These are phyloP conservation scores for Hypotaenidia philippensis DNA, from an alignment of 2,797 vertebrate species.

Conservation along the genomic window DNA sequence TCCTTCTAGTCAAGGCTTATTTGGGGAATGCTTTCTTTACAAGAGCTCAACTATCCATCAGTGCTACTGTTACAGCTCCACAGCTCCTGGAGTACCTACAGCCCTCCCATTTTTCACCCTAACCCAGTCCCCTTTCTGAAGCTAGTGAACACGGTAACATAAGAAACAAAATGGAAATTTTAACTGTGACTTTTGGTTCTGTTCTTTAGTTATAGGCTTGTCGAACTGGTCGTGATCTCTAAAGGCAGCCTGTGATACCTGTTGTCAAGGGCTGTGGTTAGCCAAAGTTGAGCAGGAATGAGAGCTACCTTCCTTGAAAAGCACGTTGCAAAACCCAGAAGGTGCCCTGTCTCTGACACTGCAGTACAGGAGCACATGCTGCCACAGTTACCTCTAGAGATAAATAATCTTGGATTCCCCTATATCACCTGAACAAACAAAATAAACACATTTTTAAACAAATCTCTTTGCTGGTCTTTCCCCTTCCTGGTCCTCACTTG, in stretches of 20 bases:
- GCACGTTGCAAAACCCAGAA: not conserved
- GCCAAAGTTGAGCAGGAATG: not conserved
- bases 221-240: not conserved
- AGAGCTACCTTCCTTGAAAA: not conserved
- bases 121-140: not conserved
- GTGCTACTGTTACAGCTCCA: not conserved
- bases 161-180: not conserved
- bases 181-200: not conserved
- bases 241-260: not conserved
- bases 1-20: not conserved
- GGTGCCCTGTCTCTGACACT: not conserved
- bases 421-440: not conserved
- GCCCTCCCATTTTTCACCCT: not conserved
- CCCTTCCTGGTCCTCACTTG: not conserved
- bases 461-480: not conserved
- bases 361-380: not conserved
- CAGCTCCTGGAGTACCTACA: not conserved
- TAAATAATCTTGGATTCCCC: not conserved
- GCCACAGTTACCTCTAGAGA: not conserved
- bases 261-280: not conserved
- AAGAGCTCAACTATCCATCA: not conserved
- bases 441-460: not conserved
- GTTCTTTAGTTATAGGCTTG: not conserved
- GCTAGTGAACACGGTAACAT: not conserved
- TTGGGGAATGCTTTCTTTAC: not conserved